phyloP scores from a whole-genome alignment of 30 jellyfish, hydroid and myxozoan species.

The Aurelia sp. region DNA sequence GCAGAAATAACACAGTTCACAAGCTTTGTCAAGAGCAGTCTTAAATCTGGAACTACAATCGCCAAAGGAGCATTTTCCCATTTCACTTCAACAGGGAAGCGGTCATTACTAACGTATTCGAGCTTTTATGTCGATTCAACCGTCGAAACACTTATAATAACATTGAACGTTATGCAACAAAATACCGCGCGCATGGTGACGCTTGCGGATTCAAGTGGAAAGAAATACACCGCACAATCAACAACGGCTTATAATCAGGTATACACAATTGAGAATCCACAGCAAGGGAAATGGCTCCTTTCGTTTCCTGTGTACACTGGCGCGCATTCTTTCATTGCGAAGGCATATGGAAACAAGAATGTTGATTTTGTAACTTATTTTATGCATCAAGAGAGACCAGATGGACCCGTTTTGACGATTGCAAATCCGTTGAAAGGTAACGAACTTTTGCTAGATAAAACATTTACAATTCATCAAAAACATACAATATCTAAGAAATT shows the following conservation, averaged over 20 bases:
- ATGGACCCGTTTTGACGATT: conserved; percentile 9
- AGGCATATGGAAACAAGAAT: background rate
- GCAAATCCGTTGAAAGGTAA: conserved; percentile 49
- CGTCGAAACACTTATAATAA: conserved; percentile 29
- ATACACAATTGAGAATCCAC: conserved; percentile 50
- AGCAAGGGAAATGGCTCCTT: conserved; percentile 45
- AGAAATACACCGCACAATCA: conserved; percentile 20
- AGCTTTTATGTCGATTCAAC: conserved; percentile 46
- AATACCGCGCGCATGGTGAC: conserved; percentile 20
- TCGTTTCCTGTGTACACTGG: conserved; percentile 31
- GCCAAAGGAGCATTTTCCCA: conserved; percentile 57
- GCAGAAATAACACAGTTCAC: conserved; percentile 45
- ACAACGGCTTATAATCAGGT: conserved; percentile 32
- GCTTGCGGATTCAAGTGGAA: conserved; percentile 46
- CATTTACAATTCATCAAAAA: too few species aligned
- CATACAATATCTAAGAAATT: too few species aligned
- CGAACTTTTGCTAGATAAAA: too few species aligned
- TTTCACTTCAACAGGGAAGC: conserved; percentile 17
- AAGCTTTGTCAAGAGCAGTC: conserved; percentile 50
- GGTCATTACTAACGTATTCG: background rate
- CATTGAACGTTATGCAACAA: conserved; percentile 26
- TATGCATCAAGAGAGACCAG: conserved; percentile 55
- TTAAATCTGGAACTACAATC: conserved; percentile 40
- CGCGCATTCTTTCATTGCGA: conserved; percentile 22
- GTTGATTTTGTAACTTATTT: conserved; percentile 36